Evolutionary conservation across 2,888 invertebrate species (phyloP), one percentile per base, ranked within the genome.

Genomic region (Drosophila seclusa): DNA sequence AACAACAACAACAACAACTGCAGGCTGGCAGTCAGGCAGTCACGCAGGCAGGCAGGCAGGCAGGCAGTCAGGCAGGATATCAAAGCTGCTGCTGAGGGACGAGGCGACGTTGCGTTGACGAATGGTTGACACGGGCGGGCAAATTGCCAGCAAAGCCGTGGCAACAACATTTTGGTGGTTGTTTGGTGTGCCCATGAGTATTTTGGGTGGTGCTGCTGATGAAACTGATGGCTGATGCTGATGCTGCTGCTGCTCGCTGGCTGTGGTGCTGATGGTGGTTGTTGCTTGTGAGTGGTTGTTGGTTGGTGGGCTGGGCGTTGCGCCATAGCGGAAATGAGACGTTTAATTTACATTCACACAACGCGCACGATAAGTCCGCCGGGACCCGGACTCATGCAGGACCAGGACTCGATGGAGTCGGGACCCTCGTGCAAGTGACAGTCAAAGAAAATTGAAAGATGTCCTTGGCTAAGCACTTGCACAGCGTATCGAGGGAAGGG

Each of bases 331-430:
- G 91, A 87, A 87, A 90, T 90, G 91, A 87, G 91, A 90, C 91
- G 91, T 89, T 87, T 90, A 88, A 87, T 87, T 87, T 87, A 82
- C 88, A 87, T 87, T 90, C 80, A 87, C 88, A 90, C 79, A 90
- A 80, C 73, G 76, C 86, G 60, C 53, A 54, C 64, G 68, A 59
- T 59, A 59, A 65, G 74, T 78, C 79, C 79, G 78, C 68, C 59
- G 82, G 79, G 78, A 78, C 60, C 34, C 27, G 34, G 31, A 50
- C 54, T 38, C 36, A 55, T 36, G n/a, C 27, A 24, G n/a, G 24
- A 24, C 45, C 53, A 29, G 65, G 59, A 78, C 63, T 70, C 54
- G 49, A 36, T 38, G 40, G 69, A 57, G 53, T 49, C 18, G 45
- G 34, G 31, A 50, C 55, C 32, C 45, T 57, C 77, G 63, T 86